These are phyloP conservation scores for Pyxicephalus adspersus DNA, from an alignment of 2,113 vertebrate genomes.

Conservation along the genomic window DNA sequence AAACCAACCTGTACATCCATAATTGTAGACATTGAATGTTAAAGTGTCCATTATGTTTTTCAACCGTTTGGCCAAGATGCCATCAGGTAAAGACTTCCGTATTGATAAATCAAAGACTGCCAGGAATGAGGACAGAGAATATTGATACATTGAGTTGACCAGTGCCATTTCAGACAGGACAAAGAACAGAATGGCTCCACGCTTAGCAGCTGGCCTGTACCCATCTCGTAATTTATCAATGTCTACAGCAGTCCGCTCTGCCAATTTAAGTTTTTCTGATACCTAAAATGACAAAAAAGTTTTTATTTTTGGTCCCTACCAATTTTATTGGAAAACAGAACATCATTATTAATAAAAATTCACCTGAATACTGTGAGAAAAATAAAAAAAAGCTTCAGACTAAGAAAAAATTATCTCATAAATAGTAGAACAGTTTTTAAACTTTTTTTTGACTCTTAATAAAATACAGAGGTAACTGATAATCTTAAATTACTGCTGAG, in stretches of 20 bases:
- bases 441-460: too few relatives aligned
- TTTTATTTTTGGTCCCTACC: not conserved
- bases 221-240: slow-evolving; percentile 89
- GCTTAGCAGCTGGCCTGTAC: slow-evolving; percentile 89
- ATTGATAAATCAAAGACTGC: slow-evolving; percentile 88
- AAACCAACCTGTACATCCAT: slow-evolving; percentile 87
- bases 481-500: too few relatives aligned
- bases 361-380: too few relatives aligned
- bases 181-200: slow-evolving; percentile 91
- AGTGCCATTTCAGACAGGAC: slow-evolving; percentile 93
- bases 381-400: too few relatives aligned
- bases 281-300: slow-evolving; percentile 73
- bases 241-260: slow-evolving; percentile 79
- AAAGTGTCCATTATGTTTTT: slow-evolving; percentile 86
- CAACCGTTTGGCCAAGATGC: slow-evolving; percentile 77
- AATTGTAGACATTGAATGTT: slow-evolving; percentile 90
- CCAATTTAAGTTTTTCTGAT: slow-evolving; percentile 87
- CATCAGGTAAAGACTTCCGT: slow-evolving; percentile 81
- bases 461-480: too few relatives aligned
- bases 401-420: too few relatives aligned
- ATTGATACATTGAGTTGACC: slow-evolving; percentile 96
- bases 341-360: too few relatives aligned
- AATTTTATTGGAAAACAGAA: not conserved
- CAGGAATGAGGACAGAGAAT: slow-evolving; percentile 88
- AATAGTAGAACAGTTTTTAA: too few relatives aligned